These are phyloP conservation scores for Notarius quadriscutis DNA, from an alignment of 2,113 vertebrate species.

Conservation along the genomic window DNA sequence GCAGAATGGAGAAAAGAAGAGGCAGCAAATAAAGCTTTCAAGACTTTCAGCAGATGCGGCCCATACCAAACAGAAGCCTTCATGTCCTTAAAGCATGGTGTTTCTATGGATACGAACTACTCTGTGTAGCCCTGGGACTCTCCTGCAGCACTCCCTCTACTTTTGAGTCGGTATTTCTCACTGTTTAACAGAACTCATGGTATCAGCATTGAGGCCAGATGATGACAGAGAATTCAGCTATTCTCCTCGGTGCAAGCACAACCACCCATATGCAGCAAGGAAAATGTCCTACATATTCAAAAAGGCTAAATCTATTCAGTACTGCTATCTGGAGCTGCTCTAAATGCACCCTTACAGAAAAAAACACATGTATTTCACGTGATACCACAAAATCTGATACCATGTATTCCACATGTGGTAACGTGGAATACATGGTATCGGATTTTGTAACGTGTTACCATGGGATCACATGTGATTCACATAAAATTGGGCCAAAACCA, in stretches of 20 bases:
- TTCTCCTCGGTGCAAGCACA: background rate
- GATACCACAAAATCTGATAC: too few relatives aligned
- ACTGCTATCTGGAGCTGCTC: background rate
- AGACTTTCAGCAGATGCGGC: conserved; percentile 30
- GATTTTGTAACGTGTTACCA: too few relatives aligned
- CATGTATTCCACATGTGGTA: too few relatives aligned
- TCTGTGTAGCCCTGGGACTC: conserved; percentile 45
- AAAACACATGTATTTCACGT: too few relatives aligned
- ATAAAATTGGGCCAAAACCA: too few relatives aligned
- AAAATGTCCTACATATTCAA: background rate
- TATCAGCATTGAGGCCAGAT: conserved; percentile 10
- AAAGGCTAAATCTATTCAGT: background rate
- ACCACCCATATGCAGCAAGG: background rate
- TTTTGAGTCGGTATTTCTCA: conserved; percentile 41
- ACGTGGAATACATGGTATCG: too few relatives aligned
- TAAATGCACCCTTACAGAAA: too few relatives aligned
- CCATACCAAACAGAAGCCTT: conserved; percentile 42
- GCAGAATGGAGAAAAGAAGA: background rate
- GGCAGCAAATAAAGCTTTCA: conserved; percentile 28
- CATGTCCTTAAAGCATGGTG: conserved; percentile 44
- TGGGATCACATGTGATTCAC: too few relatives aligned
- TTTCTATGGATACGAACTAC: conserved; percentile 60
- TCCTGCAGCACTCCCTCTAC: conserved; percentile 44
- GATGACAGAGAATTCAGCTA: background rate
- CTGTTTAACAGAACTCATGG: conserved; percentile 45